phyloP scores from a whole-genome alignment of 1,140 invertebrate genomes.

The Pantala flavescens region DNA sequence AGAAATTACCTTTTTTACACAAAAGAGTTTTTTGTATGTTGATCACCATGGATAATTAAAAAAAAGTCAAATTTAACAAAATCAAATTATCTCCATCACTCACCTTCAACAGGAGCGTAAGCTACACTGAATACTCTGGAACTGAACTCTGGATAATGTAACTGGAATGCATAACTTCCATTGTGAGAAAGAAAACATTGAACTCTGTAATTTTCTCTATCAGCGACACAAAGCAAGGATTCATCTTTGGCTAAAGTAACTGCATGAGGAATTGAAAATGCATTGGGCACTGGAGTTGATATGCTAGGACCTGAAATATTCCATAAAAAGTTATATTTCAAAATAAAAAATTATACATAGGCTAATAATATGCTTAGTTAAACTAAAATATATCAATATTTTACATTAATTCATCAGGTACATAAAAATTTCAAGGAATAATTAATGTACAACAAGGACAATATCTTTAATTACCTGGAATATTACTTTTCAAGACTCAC shows the following conservation, averaged over 20 bases:
- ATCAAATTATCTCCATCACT: constrained; percentile 21
- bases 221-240: constrained; percentile 72
- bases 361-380: too few relatives aligned
- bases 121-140: constrained; percentile 56
- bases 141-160: constrained; percentile 48
- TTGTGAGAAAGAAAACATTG: constrained; percentile 59
- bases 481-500: too few relatives aligned
- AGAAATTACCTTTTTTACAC: too few relatives aligned
- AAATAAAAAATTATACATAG: too few relatives aligned
- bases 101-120: constrained; percentile 42
- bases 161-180: constrained; percentile 46
- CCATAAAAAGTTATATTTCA: constrained; percentile 19
- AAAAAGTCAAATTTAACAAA: too few relatives aligned
- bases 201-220: constrained; percentile 82
- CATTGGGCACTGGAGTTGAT: constrained; percentile 37
- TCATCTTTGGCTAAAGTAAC: constrained; percentile 64
- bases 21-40: too few relatives aligned
- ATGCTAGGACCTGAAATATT: constrained; percentile 19
- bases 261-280: constrained; percentile 70
- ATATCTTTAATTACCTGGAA: too few relatives aligned
- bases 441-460: too few relatives aligned
- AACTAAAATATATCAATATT: too few relatives aligned
- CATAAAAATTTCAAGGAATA: too few relatives aligned
- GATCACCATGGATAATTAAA: too few relatives aligned
- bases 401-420: too few relatives aligned